phyloP scores from a whole-genome alignment of 2,797 vertebrate species.

The Catamblyrhynchus diadema region DNA sequence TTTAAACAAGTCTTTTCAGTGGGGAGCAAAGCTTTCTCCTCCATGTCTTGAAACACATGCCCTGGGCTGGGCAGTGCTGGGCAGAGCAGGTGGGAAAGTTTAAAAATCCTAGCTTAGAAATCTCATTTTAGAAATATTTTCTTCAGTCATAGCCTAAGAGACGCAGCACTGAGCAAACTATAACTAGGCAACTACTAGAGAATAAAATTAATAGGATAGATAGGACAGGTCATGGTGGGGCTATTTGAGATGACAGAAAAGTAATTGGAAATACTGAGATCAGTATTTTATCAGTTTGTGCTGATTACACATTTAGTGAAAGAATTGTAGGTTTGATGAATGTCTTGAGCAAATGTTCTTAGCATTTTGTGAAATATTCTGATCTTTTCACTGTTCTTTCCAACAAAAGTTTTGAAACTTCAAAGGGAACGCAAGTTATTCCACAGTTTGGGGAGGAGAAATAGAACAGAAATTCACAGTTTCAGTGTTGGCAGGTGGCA shows the following conservation, averaged over 20 bases:
- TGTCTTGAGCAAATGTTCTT: neutral
- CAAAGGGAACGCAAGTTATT: neutral
- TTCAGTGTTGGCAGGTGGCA: neutral
- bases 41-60: neutral
- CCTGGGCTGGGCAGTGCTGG: neutral
- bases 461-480: neutral
- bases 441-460: neutral
- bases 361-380: neutral
- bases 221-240: neutral
- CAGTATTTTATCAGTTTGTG: neutral
- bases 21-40: neutral
- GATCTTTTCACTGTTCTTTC: neutral
- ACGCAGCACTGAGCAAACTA: neutral
- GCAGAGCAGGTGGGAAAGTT: neutral
- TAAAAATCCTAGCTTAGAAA: neutral
- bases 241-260: neutral
- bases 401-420: neutral
- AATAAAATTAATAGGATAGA: neutral
- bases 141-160: neutral
- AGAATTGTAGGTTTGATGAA: neutral
- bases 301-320: neutral
- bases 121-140: neutral
- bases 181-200: neutral
- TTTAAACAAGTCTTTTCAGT: neutral
- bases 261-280: neutral